Conservation (phyloP, 2,113 vertebrate species). For the Bubalus kerabau region DNA sequence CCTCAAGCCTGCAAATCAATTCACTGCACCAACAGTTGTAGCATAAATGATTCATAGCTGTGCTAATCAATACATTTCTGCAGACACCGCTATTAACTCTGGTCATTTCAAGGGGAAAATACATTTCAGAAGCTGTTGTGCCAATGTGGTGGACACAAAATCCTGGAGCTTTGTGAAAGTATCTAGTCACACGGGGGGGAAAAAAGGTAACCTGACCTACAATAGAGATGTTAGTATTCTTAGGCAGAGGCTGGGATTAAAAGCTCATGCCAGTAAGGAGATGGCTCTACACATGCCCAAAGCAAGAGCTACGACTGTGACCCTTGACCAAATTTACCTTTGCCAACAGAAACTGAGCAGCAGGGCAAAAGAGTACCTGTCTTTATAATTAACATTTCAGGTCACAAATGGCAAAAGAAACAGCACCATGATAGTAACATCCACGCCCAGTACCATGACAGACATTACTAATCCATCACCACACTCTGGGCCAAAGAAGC, state of each 20-base stretch:
- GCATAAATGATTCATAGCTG: slow-evolving; percentile 39
- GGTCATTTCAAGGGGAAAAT: slow-evolving; percentile 15
- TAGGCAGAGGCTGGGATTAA: background rate
- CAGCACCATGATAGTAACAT: background rate
- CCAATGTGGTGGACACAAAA: background rate
- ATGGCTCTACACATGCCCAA: background rate
- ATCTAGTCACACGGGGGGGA: background rate
- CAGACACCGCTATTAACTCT: background rate
- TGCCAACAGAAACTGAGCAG: background rate
- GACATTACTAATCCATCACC: background rate
- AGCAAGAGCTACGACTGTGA: background rate
- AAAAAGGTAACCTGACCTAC: background rate
- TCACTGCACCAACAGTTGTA: background rate
- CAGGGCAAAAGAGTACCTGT: background rate
- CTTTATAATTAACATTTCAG: background rate
- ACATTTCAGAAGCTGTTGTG: background rate
- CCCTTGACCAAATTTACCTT: background rate
- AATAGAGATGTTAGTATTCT: background rate
- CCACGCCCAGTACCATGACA: background rate
- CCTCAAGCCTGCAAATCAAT: background rate
- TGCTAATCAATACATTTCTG: background rate
- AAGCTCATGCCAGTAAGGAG: background rate
- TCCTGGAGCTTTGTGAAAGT: background rate
- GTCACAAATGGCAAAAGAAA: background rate
- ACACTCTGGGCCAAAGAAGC: background rate